Evolutionary conservation across 1,140 invertebrate species (phyloP), one percentile per base, ranked within the genome.

Genomic region (Ceratina calcarata): DNA sequence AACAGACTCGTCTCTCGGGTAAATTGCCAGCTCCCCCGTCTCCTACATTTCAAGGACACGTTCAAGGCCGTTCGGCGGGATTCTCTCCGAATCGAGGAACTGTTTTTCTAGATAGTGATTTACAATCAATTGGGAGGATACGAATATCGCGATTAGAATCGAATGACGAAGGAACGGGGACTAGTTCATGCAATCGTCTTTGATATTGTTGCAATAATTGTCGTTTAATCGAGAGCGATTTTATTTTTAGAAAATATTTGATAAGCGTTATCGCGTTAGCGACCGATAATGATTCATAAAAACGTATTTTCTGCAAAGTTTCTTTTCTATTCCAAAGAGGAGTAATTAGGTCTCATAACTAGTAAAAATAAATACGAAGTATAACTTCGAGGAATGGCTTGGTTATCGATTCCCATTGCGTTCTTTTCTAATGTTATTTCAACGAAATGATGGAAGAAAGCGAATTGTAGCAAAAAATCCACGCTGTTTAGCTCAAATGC

Each of bases 11-110:
- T 24, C 45, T 32, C 57, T 78, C 71, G 70, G 60, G 73, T 74
- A 61, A 60, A 74, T 58, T 84, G 83, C 78, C 73, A 77, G 73
- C 51, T 13, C 18, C 22, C 32, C 32, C 60, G 37, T 12, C 69
- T 27, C 49, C 24, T 12, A 18, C 32, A 51, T 73, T 77, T 75
- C 74, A 85, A 85, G 84, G 78, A 62, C 79, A 45, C 74, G 57
- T 80, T 80, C 78, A 80, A 76, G 78, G 78, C 15, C 73, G 20
- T 55, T n/a, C 24, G 2, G 0, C 37, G 6, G 4, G 22, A 55
- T n/a, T 18, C 27, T n/a, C 15, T n/a, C 12, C 8, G 10, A 37
- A 18, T n/a, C 20, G 71, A 22, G 32, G 24, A 15, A 64, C 24
- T 12, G 18, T 27, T 55, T 45, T 22, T 20, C 13, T 4, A 20